Percentiles rank a stretch among this genome's conserved stretches.
Evolutionary conservation across 2,797 vertebrate genomes (phyloP).

Genomic region (Esox masquinongy): DNA sequence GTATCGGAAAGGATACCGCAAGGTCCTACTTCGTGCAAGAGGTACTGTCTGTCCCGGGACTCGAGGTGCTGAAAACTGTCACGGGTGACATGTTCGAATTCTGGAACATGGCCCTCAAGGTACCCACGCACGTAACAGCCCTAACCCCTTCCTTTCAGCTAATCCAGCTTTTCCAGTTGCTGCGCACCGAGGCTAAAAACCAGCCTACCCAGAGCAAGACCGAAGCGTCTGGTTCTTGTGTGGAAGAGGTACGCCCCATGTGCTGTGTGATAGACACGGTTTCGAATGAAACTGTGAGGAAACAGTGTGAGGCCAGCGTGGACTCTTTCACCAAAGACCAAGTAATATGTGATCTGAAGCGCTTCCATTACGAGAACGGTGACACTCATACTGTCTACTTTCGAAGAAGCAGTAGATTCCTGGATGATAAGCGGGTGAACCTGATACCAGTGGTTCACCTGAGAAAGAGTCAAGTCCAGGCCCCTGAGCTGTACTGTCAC

Average conservation of each 20-base stretch:
- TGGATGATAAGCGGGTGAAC: conserved; percentile 2
- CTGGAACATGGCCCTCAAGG: neutral
- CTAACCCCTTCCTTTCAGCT: neutral
- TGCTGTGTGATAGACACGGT: neutral
- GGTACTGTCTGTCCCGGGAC: neutral
- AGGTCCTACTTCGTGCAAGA: neutral
- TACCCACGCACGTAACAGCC: neutral
- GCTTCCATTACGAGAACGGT: neutral
- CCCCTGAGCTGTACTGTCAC: neutral
- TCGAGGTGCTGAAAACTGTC: neutral
- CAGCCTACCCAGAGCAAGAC: neutral
- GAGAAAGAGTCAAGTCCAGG: neutral
- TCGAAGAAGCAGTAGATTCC: neutral
- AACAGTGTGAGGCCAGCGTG: neutral
- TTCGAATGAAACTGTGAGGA: neutral
- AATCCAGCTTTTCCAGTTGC: neutral
- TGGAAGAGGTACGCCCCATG: neutral
- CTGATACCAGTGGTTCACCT: neutral
- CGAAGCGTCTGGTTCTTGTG: too few relatives aligned
- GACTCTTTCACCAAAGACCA: neutral
- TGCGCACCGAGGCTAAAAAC: neutral
- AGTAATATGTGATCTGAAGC: neutral
- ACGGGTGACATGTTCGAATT: neutral
- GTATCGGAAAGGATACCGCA: neutral
- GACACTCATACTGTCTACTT: neutral